Base-by-base conservation (phyloP, 1,140 invertebrate genomes). In the Berghia stephanieae region DNA sequence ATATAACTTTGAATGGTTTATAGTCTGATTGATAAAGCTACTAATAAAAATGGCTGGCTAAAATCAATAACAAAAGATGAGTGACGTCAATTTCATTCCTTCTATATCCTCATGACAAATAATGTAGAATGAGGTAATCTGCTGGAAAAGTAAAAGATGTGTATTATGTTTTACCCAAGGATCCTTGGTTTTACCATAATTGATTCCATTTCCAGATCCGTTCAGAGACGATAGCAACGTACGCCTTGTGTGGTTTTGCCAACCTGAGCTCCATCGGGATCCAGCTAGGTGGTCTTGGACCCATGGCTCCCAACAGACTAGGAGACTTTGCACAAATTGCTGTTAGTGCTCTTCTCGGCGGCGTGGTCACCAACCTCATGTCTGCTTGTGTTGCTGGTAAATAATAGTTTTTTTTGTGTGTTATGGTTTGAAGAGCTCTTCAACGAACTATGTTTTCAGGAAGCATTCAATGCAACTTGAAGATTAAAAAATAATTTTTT, bases 231-330 rank as follows among this genome's bases (percentile, higher is more conserved):
- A 96, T 99, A 43, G 94, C 96, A 0, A 99, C 97, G 0, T 99
- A 95, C 86, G 95, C 97, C 0, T 92, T 99, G n/a, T 99, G 97
- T 86, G 97, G 97, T 0, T 99, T 99, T 90, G 94, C 97, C 0
- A 99, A 99, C 92, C 94, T 98, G 3, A 92, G 93, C 0, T 96
- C 96, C 0, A 93, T 98, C 44, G 97, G 96, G 1, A 96, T 98
- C 55, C 93, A 96, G 88, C 92, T 99, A 8, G 96, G 96, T 0
- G 92, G 92, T 0, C 87, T 99, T 18, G 91, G 92, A 0, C 92
- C 93, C 4, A 91, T 99, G 90, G 94, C 94, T 0, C 97, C 97
- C 0, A 90, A 92, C 3, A 92, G 94, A 79, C 92, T 93, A 78
- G 83, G 91, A 3, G 92, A 93, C 42, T 67, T 88, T 2, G 78